Conservation (phyloP, 1,140 invertebrate genomes). For the Matsumurasca onukii region DNA sequence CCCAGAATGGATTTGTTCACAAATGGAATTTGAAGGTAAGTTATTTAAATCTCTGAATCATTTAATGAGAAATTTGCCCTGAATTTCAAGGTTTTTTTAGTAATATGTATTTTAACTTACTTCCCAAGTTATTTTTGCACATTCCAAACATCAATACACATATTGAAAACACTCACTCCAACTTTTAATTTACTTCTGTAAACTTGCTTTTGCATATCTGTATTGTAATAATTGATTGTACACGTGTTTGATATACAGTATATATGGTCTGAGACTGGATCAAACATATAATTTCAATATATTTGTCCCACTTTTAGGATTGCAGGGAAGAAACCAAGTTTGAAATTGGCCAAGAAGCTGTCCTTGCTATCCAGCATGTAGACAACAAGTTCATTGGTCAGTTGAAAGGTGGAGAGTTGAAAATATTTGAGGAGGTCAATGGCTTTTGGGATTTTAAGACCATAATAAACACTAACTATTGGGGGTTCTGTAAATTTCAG, state of each 20-base stretch:
- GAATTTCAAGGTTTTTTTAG: not conserved
- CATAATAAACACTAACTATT: slow-evolving; percentile 57
- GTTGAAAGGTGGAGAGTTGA: slow-evolving; percentile 65
- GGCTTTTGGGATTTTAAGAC: slow-evolving; percentile 57
- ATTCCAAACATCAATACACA: not conserved
- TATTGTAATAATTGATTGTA: not conserved
- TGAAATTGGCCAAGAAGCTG: slow-evolving; percentile 9
- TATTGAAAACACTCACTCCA: not conserved
- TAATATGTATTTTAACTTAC: not conserved
- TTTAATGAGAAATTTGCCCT: not conserved
- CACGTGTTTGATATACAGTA: not conserved
- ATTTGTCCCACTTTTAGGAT: slow-evolving; percentile 40
- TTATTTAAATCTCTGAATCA: not conserved
- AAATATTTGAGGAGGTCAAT: slow-evolving; percentile 62
- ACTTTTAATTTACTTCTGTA: not conserved
- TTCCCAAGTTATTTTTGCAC: not conserved
- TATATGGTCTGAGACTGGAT: not conserved
- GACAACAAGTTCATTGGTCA: slow-evolving; percentile 60
- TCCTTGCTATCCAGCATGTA: slow-evolving; percentile 15
- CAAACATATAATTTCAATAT: not conserved
- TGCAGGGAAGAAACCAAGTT: slow-evolving; percentile 30
- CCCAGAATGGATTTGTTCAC: not conserved
- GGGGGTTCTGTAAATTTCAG: slow-evolving; percentile 63
- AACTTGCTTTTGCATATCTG: not conserved
- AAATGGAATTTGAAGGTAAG: slow-evolving; percentile 16